Evolutionary conservation across 1,140 invertebrate species (phyloP), one percentile per base, ranked within the genome.

Genomic region (Cecropterus lyciades): DNA sequence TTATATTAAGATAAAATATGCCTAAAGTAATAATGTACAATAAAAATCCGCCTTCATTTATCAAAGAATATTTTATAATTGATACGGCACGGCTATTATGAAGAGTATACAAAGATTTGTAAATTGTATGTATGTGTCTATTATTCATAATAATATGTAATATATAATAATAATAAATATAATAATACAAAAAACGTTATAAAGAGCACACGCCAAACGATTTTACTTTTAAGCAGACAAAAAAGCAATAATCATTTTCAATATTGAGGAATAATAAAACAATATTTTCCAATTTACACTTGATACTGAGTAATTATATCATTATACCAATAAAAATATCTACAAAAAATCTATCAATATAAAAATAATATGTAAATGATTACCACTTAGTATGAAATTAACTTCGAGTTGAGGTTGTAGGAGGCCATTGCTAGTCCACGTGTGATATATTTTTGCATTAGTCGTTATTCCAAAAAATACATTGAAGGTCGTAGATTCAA

Each of bases 391-490:
- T 24, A 10, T 56, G 27, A 56, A 43, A 56, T 17, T 13, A 24
- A 43, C 40, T 40, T 27, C 24, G 49, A 24, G n/a, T 24, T 24
- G 53, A 56, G 40, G 24, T 60, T 57, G 33, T 62, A 37, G 14
- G 63, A 62, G 63, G 57, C 59, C 63, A 70, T 52, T 40, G 27
- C 16, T 20, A 43, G 15, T 51, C 42, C 57, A 66, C 46, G 40
- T 56, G 45, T 55, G 17, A 52, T 30, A 57, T 30, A 67, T 57
- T 37, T 68, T 64, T 55, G 60, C 59, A 65, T 71, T 67, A 64
- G 33, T 37, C 9, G 9, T 37, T 37, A 37, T 37, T 37, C 27
- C n/a, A 37, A 37, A 37, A 37, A 37, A 37, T 33, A 7, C n/a
- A 37, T n/a, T 37, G 11, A 37, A 37, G 33, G 11, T 37, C 11